phyloP scores from a whole-genome alignment of 2,113 vertebrate species.

The Ochotona princeps region DNA sequence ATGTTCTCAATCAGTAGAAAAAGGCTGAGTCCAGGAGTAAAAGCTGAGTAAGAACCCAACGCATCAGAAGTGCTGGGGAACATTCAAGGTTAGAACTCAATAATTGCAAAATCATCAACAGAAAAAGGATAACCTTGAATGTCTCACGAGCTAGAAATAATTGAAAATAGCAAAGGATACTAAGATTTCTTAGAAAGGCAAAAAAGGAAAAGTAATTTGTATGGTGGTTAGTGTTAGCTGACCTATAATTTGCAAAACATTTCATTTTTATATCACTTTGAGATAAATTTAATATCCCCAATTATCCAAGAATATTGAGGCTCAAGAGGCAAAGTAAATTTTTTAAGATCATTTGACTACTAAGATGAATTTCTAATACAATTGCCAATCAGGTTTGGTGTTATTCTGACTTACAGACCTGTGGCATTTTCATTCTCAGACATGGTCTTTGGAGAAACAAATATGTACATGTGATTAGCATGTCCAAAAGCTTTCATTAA shows the following conservation, averaged over 20 bases:
- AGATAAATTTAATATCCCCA: neutral
- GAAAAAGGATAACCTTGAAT: neutral
- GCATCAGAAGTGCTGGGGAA: slow-evolving; percentile 7
- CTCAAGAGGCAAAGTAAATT: neutral
- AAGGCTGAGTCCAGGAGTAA: slow-evolving; percentile 20
- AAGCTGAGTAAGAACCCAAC: slow-evolving; percentile 7
- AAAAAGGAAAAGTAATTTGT: neutral
- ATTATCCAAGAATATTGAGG: neutral
- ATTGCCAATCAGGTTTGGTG: neutral
- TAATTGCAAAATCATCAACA: slow-evolving; percentile 22
- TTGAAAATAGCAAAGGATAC: neutral
- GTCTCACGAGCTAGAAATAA: neutral
- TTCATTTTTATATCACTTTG: neutral
- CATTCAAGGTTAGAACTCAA: neutral
- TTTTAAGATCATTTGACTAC: neutral
- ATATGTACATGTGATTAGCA: neutral
- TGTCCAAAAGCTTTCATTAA: neutral
- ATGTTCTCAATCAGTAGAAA: neutral
- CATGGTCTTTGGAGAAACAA: slow-evolving; percentile 9
- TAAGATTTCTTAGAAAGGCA: neutral
- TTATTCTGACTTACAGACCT: neutral
- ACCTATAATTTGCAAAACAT: neutral
- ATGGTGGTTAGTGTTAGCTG: neutral
- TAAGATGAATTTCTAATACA: neutral
- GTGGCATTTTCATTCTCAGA: neutral